These are phyloP conservation scores for Elachura formosa DNA, from an alignment of 2,113 vertebrate species.

Conservation along the genomic window DNA sequence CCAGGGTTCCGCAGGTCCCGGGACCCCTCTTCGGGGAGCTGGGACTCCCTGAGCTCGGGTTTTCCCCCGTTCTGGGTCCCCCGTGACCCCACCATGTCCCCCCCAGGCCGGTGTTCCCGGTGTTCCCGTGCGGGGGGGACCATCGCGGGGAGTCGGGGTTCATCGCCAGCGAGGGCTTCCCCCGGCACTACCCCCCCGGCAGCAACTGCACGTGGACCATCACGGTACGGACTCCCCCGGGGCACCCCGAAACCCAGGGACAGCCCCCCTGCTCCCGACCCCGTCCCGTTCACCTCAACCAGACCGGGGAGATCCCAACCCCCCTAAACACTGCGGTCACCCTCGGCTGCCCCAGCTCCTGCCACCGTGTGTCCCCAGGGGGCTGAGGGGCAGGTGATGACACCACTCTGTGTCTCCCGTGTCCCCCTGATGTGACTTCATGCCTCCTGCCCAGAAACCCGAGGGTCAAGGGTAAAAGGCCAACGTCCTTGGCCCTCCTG, in stretches of 20 bases:
- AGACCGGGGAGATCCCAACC: too few species aligned
- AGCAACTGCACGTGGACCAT: background rate
- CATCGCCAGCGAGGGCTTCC: background rate
- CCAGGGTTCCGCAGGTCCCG: background rate
- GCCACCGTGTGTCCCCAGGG: background rate
- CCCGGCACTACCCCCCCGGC: background rate
- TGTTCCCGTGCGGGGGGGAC: background rate
- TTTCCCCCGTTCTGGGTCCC: background rate
- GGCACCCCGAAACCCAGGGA: background rate
- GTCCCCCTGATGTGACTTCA: background rate
- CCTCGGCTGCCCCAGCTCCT: background rate
- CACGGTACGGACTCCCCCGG: background rate
- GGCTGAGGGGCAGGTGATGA: background rate
- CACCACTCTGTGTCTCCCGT: background rate
- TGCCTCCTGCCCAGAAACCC: background rate
- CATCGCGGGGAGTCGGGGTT: background rate
- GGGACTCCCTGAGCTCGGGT: background rate
- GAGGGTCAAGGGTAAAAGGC: background rate
- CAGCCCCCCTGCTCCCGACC: background rate
- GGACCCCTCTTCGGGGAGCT: background rate
- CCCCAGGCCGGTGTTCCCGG: background rate
- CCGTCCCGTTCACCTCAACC: background rate
- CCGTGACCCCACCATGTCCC: background rate
- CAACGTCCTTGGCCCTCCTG: background rate
- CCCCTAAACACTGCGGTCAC: background rate